phyloP scores from a whole-genome alignment of 2,888 invertebrate species.

The Tillus elongatus region DNA sequence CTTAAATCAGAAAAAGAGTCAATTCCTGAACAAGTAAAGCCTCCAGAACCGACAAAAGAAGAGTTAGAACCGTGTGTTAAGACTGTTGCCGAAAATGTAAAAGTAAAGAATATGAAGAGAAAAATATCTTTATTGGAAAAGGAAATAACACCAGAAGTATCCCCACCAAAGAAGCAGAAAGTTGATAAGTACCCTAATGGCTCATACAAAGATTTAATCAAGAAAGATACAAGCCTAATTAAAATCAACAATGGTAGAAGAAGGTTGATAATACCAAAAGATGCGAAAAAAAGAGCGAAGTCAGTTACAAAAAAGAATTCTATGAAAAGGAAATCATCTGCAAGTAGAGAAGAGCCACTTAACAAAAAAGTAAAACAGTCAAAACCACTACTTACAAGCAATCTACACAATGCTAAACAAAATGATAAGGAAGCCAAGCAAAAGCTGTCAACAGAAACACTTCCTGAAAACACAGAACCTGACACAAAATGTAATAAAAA shows the following conservation, averaged over 20 bases:
- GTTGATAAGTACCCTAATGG: slow-evolving; percentile 26
- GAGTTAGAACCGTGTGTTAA: slow-evolving; percentile 32
- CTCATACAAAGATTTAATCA: slow-evolving; percentile 42
- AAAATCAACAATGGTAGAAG: slow-evolving; percentile 43
- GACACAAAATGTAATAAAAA: slow-evolving; percentile 21
- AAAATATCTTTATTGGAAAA: slow-evolving; percentile 39
- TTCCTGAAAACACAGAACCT: slow-evolving; percentile 29
- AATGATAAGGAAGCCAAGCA: slow-evolving; percentile 22
- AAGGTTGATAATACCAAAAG: slow-evolving; percentile 37
- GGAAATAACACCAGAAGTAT: slow-evolving; percentile 21
- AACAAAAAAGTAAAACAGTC: slow-evolving; percentile 3
- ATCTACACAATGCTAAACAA: slow-evolving; percentile 20
- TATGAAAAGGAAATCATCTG: not conserved
- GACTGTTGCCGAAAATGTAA: slow-evolving; percentile 41
- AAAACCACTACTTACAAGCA: slow-evolving; percentile 4
- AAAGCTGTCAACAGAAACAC: slow-evolving; percentile 21
- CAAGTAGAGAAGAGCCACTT: not conserved
- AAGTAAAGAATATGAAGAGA: slow-evolving; percentile 44
- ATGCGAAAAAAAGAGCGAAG: slow-evolving; percentile 35
- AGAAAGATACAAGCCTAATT: slow-evolving; percentile 38
- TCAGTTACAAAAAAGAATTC: slow-evolving; percentile 19
- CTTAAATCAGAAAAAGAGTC: slow-evolving; percentile 9
- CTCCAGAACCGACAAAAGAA: slow-evolving; percentile 12
- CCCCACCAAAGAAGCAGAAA: slow-evolving; percentile 28
- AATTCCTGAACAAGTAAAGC: slow-evolving; percentile 5